Evolutionary conservation across 2,113 vertebrate genomes (phyloP), one percentile per base, ranked within the genome.

Genomic region (Actenoides hombroni): DNA sequence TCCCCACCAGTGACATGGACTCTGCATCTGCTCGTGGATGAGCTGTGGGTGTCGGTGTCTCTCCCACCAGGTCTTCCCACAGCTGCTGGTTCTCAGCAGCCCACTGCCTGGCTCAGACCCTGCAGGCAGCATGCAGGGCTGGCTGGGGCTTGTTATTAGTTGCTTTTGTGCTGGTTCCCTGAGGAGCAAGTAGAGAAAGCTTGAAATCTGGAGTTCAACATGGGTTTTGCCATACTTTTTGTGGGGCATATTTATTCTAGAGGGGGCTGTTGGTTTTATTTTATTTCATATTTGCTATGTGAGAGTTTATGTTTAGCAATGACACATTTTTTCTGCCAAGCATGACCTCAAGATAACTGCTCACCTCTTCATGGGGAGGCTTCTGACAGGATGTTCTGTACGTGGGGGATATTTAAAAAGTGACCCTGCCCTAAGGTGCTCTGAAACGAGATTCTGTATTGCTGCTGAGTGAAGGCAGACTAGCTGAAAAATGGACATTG

Each of bases 331-430:
- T 51, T 40, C 48, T 78, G 77, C 75, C 61, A 73, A 91, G 57
- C 78, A 61, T 95, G 86, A 76, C 61, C 56, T 84, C 61, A 78
- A 71, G 88, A 16, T 63, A 33, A 37, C 92, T 69, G 54, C 78
- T 83, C 28, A 64, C 57, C 80, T 71, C 88, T 59, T 84, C 87
- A 17, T 28, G 63, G 80, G 2, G 19, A 77, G 42, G 65, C 86
- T 94, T 96, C 73, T 82, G 69, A 59, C 33, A 26, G 93, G 57
- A 40, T 5, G 3, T 71, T 91, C 74, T 59, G 77, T 54, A 61
- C 46, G 20, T n/a, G n/a, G 28, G 25, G 29, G 74, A 42, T 4
- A 13, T 76, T 85, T 76, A 64, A 76, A 73, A 83, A 85, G n/a
- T 5, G 3, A 44, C 63, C 28, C 16, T 67, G 28, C 33, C 42